Evolutionary conservation across 2,797 vertebrate genomes (phyloP).

Genomic region (Dicrostonyx torquatus): DNA sequence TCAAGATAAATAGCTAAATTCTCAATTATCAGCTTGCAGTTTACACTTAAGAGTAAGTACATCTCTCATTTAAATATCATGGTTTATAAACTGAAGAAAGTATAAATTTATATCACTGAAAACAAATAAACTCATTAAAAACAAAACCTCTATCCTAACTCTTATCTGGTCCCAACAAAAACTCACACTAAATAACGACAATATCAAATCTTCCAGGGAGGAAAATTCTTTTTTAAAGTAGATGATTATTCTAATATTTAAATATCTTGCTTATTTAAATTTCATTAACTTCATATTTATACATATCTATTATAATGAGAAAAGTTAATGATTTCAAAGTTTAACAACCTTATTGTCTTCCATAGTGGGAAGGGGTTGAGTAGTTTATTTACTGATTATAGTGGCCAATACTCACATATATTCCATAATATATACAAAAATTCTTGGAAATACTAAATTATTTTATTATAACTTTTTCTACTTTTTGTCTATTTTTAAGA

Average conservation of each 20-base stretch:
- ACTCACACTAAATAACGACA: neutral
- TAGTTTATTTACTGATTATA: neutral
- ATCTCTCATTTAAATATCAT: neutral
- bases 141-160: neutral
- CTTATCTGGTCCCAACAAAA: neutral
- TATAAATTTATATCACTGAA: neutral
- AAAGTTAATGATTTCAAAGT: neutral
- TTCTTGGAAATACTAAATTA: neutral
- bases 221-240: neutral
- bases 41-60: neutral
- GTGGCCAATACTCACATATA: neutral
- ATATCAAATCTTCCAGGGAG: neutral
- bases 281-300: conserved; percentile 21
- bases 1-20: neutral
- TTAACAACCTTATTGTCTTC: neutral
- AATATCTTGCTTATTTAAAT: neutral
- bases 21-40: neutral
- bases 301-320: neutral
- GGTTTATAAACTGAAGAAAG: neutral
- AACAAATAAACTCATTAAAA: neutral
- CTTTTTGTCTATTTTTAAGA: neutral
- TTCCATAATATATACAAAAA: neutral
- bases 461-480: neutral
- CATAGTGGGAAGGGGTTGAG: neutral
- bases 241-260: neutral